phyloP scores from a whole-genome alignment of 2,888 invertebrate genomes.

The Cyclophora albipunctata region DNA sequence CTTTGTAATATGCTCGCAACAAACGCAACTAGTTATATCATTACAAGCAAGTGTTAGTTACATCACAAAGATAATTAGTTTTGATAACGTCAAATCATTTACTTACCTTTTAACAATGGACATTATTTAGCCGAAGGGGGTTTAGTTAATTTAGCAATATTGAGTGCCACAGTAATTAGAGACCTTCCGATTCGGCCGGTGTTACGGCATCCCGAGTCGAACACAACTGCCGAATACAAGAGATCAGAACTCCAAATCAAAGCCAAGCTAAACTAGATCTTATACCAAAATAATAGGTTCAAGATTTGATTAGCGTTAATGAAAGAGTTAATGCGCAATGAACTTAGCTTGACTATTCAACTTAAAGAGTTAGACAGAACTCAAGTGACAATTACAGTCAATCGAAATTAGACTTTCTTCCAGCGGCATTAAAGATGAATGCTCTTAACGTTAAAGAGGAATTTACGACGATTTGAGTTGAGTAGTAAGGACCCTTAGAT shows the following conservation, averaged over 20 bases:
- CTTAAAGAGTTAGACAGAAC: neutral
- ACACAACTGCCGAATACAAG: conserved; percentile 25
- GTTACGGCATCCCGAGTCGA: conserved; percentile 71
- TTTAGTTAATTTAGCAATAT: conserved; percentile 65
- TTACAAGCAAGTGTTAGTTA: too few species aligned
- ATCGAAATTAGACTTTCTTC: too few species aligned
- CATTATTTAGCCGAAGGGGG: conserved; percentile 52
- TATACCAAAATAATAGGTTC: conserved; percentile 8
- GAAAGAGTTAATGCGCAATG: neutral
- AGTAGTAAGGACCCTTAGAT: conserved; percentile 50
- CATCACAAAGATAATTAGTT: conserved; percentile 34
- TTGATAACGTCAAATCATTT: conserved; percentile 9
- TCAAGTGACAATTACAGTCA: too few species aligned
- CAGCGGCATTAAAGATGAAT: too few species aligned
- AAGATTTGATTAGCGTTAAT: neutral
- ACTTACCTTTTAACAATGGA: conserved; percentile 41
- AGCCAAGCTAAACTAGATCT: conserved; percentile 11
- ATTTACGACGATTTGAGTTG: too few species aligned
- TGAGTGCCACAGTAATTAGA: conserved; percentile 69
- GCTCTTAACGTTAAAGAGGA: too few species aligned
- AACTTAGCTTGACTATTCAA: neutral
- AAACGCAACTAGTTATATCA: too few species aligned
- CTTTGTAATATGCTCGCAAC: too few species aligned
- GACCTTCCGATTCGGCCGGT: conserved; percentile 44
- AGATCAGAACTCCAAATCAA: conserved; percentile 14